These are phyloP conservation scores for Sitta carolinensis DNA, from an alignment of 2,797 vertebrate species.

Conservation along the genomic window DNA sequence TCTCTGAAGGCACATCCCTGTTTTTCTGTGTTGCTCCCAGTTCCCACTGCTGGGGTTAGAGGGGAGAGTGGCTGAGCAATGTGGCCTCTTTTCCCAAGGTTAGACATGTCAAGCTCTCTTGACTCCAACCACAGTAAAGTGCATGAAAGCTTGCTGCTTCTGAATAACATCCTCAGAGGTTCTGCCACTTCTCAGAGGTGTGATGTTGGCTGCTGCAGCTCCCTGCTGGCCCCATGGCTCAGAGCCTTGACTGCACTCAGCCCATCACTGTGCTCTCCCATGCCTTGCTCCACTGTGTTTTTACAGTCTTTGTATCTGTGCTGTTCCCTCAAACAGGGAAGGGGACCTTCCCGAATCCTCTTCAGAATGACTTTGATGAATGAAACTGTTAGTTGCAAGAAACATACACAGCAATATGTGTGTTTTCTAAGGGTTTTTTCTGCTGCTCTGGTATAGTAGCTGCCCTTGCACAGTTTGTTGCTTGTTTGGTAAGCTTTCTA, in stretches of 20 bases:
- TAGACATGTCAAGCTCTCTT: neutral
- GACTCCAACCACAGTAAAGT: neutral
- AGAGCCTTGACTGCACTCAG: neutral
- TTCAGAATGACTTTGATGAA: neutral
- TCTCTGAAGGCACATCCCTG: neutral
- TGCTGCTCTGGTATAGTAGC: neutral
- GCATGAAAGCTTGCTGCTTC: neutral
- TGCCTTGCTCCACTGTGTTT: neutral
- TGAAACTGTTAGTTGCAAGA: neutral
- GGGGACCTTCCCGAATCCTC: neutral
- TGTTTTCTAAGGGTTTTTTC: neutral
- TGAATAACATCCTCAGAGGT: neutral
- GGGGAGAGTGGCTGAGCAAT: neutral
- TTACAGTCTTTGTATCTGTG: neutral
- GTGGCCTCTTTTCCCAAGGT: neutral
- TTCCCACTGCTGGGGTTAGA: neutral
- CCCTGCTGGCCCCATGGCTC: accelerated
- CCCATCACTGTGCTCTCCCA: neutral
- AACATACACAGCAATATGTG: neutral
- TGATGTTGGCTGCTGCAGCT: neutral
- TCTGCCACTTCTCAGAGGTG: neutral
- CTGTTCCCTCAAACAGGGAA: accelerated
- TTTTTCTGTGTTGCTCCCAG: accelerated
- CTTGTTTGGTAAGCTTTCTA: constrained; percentile 20
- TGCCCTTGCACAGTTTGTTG: neutral